Percentiles rank a stretch among this genome's conserved stretches.
These are phyloP conservation scores for Tadarida brasiliensis DNA, from an alignment of 2,797 vertebrate species.

Conservation along the genomic window DNA sequence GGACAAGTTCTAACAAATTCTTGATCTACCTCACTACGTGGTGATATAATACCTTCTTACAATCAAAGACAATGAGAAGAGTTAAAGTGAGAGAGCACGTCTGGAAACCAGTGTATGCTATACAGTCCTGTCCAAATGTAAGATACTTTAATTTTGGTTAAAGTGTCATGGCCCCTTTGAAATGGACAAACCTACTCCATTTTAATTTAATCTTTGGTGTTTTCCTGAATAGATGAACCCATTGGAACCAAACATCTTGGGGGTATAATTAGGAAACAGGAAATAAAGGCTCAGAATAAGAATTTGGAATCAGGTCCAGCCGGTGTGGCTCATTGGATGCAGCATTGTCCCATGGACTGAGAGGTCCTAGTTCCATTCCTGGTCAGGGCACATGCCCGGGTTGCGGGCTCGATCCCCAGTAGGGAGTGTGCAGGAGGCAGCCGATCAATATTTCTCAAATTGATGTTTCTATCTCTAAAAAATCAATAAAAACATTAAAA, in stretches of 20 bases:
- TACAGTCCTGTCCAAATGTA: not conserved
- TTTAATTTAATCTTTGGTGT: not conserved
- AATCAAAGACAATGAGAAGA: not conserved
- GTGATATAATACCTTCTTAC: not conserved
- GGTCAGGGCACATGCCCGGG: no score
- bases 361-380: no score
- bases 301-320: not conserved
- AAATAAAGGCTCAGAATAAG: not conserved
- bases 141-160: not conserved
- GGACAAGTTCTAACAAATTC: not conserved
- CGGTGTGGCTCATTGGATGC: no score
- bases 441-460: no score
- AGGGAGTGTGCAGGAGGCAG: no score
- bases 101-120: not conserved
- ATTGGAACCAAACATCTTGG: not conserved
- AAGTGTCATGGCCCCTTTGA: not conserved
- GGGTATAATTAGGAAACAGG: not conserved
- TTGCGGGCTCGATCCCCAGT: no score
- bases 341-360: no score
- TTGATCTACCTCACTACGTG: not conserved
- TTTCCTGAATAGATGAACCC: not conserved
- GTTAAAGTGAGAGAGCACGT: not conserved
- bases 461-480: no score
- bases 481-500: no score
- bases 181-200: constrained; percentile 14